Evolutionary conservation across 1,140 invertebrate genomes (phyloP).

Genomic region (Drosophila fuyamai): DNA sequence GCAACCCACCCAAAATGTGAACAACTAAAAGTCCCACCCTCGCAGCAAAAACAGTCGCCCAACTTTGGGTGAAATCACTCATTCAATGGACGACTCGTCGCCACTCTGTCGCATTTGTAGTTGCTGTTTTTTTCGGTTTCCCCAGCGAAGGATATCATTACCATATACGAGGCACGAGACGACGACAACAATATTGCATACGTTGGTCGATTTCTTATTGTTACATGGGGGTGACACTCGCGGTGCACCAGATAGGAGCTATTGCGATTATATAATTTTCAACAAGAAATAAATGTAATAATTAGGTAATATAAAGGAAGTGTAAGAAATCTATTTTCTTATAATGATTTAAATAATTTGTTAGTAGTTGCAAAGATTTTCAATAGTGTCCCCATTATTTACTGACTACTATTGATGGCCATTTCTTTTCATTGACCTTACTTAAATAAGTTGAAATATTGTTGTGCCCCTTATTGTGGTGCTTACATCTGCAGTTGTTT

Average conservation of each 20-base stretch:
- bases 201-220: slow-evolving; percentile 56
- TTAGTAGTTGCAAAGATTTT: too few species aligned
- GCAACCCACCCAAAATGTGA: slow-evolving; percentile 42
- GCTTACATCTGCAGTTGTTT: slow-evolving; percentile 14
- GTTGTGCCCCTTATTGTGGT: neutral
- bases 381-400: too few species aligned
- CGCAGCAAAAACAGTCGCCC: slow-evolving; percentile 29
- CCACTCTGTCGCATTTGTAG: slow-evolving; percentile 64
- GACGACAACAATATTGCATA: slow-evolving; percentile 65
- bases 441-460: neutral
- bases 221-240: slow-evolving; percentile 17
- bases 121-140: slow-evolving; percentile 38
- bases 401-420: too few species aligned
- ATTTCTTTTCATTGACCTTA: too few species aligned
- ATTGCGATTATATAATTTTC: too few species aligned
- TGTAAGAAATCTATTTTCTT: neutral
- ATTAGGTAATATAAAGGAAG: neutral
- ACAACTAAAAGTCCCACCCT: slow-evolving; percentile 30
- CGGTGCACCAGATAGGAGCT: neutral
- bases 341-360: too few species aligned
- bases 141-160: slow-evolving; percentile 76
- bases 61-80: slow-evolving; percentile 63
- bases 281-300: neutral
- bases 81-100: slow-evolving; percentile 63
- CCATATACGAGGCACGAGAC: slow-evolving; percentile 56